These are phyloP conservation scores for Mirza zaza DNA, from an alignment of 2,113 vertebrate genomes.

Conservation along the genomic window DNA sequence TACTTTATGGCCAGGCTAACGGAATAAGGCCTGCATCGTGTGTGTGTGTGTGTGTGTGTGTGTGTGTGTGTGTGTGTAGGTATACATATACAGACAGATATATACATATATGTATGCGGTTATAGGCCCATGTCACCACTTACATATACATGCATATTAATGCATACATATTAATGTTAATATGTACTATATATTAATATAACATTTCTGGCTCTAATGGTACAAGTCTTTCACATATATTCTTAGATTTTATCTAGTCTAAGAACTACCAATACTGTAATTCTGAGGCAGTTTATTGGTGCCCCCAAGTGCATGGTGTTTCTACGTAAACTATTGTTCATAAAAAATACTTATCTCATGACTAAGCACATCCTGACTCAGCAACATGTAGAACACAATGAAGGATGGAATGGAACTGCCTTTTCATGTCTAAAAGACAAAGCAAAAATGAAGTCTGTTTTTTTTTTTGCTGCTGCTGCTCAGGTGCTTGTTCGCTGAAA, in stretches of 20 bases:
- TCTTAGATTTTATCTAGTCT: too few species aligned
- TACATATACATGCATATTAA: too few species aligned
- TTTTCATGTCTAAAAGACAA: background rate
- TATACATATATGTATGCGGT: too few species aligned
- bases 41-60: too few species aligned
- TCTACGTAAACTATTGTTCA: background rate
- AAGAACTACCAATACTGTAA: background rate
- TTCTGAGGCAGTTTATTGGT: background rate
- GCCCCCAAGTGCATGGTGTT: background rate
- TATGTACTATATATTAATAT: background rate
- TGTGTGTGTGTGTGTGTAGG: fast-evolving
- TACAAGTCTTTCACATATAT: background rate
- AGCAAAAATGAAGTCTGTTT: fast-evolving
- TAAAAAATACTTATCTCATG: background rate
- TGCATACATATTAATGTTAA: background rate
- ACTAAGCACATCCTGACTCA: background rate
- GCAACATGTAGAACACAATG: fast-evolving
- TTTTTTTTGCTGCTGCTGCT: background rate
- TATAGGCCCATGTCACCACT: background rate
- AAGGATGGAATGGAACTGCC: fast-evolving
- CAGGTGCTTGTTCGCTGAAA: background rate
- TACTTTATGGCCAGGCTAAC: background rate
- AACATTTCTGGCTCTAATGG: background rate
- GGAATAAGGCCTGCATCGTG: background rate
- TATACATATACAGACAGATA: too few species aligned